Conservation (phyloP, 2,113 vertebrate species). For the Psilopsiagon aymara region DNA sequence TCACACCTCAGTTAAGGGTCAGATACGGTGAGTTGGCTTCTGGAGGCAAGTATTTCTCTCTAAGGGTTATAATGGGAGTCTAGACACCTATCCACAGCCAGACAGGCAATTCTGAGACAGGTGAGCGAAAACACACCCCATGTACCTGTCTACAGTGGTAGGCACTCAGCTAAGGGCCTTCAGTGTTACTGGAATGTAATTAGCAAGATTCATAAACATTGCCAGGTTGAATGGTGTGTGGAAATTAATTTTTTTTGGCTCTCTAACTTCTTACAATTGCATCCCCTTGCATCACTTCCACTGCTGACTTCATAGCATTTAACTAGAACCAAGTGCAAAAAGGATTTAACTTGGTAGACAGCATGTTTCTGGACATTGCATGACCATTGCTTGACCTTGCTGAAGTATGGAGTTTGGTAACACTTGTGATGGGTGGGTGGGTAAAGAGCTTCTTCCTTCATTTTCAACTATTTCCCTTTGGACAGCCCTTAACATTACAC, state of each 20-base stretch:
- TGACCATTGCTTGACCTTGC: background rate
- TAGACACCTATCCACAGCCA: conserved; percentile 4
- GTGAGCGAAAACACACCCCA: background rate
- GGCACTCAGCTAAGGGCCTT: background rate
- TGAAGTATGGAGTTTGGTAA: background rate
- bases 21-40: background rate
- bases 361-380: background rate
- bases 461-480: background rate
- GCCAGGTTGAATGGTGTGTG: background rate
- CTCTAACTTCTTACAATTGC: background rate
- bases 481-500: background rate
- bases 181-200: background rate
- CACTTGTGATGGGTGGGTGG: background rate
- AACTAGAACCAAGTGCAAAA: background rate
- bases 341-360: background rate
- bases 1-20: background rate
- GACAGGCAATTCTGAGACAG: background rate
- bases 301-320: background rate
- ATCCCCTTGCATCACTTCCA: background rate
- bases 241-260: background rate
- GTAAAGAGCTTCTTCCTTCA: background rate
- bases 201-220: background rate
- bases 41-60: background rate
- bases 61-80: background rate
- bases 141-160: background rate